Conservation (phyloP, 2,888 invertebrate species). For the Athetis lepigone region DNA sequence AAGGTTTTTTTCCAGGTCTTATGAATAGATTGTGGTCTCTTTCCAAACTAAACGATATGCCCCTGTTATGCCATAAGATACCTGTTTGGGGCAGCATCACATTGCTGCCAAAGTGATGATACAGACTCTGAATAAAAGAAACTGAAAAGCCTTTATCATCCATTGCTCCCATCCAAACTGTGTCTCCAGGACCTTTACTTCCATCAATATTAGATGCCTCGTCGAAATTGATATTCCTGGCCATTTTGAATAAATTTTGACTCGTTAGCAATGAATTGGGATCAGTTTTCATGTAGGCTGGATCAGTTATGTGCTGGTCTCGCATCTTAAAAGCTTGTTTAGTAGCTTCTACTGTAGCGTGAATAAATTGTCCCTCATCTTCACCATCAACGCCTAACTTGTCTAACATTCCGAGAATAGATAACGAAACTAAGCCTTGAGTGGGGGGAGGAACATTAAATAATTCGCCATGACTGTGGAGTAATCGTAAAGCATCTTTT, state of each 20-base stretch:
- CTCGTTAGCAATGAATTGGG: conserved; percentile 73
- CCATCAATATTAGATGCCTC: conserved; percentile 66
- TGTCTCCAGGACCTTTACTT: conserved; percentile 81
- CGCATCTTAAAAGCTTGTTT: conserved; percentile 78
- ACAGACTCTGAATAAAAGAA: conserved; percentile 85
- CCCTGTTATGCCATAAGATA: conserved; percentile 85
- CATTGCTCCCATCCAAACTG: conserved; percentile 86
- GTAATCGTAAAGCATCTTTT: conserved; percentile 76
- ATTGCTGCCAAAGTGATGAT: conserved; percentile 80
- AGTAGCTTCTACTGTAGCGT: conserved; percentile 82
- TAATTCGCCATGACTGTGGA: conserved; percentile 78
- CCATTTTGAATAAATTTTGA: conserved; percentile 73
- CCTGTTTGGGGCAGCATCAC: conserved; percentile 83
- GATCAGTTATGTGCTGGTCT: conserved; percentile 81
- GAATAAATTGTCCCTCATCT: conserved; percentile 82
- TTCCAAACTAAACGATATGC: conserved; percentile 76
- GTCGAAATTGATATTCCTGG: conserved; percentile 72
- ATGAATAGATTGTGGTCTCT: conserved; percentile 73
- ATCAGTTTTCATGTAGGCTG: conserved; percentile 78
- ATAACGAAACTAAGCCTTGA: conserved; percentile 82
- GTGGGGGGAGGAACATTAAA: conserved; percentile 85
- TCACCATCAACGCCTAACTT: conserved; percentile 78
- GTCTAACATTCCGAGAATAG: conserved; percentile 82
- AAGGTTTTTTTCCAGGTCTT: conserved; percentile 84
- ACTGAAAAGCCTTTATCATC: conserved; percentile 85